phyloP scores from a whole-genome alignment of 30 jellyfish, hydroid and myxozoan genomes.

The Aurelia sp. region DNA sequence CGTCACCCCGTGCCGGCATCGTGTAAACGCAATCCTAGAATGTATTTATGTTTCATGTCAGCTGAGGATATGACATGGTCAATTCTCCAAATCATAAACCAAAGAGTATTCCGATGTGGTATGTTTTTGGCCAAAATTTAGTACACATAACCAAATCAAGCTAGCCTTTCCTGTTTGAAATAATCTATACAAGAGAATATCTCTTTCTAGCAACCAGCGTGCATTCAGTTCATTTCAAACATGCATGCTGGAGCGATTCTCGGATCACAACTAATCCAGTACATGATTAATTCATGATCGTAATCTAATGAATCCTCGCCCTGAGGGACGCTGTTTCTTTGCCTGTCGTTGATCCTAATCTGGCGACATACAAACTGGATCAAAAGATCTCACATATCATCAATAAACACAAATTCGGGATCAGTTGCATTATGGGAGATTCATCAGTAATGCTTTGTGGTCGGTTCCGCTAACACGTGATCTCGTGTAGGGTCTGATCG shows the following conservation, averaged over 20 bases:
- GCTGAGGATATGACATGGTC: too few species aligned
- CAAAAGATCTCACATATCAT: constrained; percentile 34
- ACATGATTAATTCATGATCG: constrained; percentile 11
- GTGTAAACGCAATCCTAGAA: too few species aligned
- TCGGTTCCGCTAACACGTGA: too few species aligned
- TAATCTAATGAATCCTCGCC: constrained; percentile 32
- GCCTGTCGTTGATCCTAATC: constrained; percentile 22
- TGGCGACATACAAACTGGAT: constrained; percentile 64
- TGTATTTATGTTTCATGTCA: too few species aligned
- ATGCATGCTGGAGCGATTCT: not conserved
- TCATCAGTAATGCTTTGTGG: not conserved
- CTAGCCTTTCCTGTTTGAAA: too few species aligned
- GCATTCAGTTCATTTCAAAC: not conserved
- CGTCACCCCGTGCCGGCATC: too few species aligned
- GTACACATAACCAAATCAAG: too few species aligned
- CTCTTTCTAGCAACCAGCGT: not conserved
- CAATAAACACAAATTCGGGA: constrained; percentile 11
- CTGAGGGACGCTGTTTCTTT: constrained; percentile 29
- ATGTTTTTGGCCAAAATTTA: too few species aligned
- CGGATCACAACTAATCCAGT: constrained; percentile 15
- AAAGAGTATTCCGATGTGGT: too few species aligned
- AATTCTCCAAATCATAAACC: too few species aligned
- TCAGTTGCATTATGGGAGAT: constrained; percentile 3
- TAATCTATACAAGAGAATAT: too few species aligned
- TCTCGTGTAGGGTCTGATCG: too few species aligned